Evolutionary conservation across 2,113 vertebrate species (phyloP).

Genomic region (Ondatra zibethicus): DNA sequence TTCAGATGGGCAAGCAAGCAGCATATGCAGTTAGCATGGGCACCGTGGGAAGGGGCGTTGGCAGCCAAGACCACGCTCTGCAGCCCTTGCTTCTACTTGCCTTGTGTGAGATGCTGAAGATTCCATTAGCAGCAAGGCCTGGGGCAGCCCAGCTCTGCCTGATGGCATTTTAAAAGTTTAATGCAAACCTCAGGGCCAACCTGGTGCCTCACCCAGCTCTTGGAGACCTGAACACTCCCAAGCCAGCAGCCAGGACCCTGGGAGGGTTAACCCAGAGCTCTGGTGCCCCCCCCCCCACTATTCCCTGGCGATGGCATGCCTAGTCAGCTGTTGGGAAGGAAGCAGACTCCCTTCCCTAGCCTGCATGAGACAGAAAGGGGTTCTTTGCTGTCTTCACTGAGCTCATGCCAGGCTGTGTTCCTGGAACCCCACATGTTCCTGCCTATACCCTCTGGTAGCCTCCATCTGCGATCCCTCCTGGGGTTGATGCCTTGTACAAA

Average conservation of each 20-base stretch:
- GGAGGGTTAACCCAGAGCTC: constrained; percentile 53
- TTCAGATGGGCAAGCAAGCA: background rate
- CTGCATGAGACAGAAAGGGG: constrained; percentile 78
- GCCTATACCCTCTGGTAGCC: constrained; percentile 79
- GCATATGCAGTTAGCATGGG: accelerated
- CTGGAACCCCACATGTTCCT: constrained; percentile 68
- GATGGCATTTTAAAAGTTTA: constrained; percentile 77
- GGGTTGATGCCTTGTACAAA: background rate
- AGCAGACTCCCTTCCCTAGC: background rate
- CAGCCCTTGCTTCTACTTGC: background rate
- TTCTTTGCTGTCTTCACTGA: constrained; percentile 53
- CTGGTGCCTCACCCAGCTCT: background rate
- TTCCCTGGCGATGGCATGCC: background rate
- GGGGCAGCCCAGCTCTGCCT: constrained; percentile 18
- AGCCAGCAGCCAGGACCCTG: background rate
- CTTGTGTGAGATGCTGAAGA: background rate
- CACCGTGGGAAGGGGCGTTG: background rate
- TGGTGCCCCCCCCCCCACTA: accelerated
- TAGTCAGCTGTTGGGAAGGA: background rate
- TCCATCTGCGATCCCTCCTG: background rate
- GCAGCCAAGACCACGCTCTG: accelerated
- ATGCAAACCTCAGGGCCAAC: constrained; percentile 75
- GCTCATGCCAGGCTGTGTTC: background rate
- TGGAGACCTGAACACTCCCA: background rate
- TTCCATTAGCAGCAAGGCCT: background rate